Conservation (phyloP, 2,113 vertebrate species). For the Melanocharis versteri region DNA sequence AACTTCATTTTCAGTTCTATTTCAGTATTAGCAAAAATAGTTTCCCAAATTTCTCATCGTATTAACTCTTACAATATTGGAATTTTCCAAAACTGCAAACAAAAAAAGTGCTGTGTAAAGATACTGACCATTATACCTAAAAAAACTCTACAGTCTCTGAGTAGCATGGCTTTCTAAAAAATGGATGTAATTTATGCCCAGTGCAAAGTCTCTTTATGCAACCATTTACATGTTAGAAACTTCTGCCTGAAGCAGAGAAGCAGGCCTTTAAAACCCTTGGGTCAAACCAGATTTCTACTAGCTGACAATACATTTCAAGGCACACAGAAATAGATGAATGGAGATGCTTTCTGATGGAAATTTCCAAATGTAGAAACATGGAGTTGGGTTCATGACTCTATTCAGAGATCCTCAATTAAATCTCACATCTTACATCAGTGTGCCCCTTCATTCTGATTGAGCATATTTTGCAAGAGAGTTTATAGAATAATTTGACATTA, state of each 20-base stretch:
- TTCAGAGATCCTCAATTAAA: background rate
- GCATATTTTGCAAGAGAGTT: background rate
- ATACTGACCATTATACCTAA: background rate
- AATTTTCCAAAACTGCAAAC: background rate
- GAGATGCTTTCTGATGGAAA: background rate
- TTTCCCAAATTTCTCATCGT: background rate
- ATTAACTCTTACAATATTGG: background rate
- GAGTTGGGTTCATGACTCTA: background rate
- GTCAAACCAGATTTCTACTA: background rate
- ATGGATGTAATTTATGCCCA: background rate
- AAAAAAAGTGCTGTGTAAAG: background rate
- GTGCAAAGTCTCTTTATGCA: background rate
- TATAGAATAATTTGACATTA: background rate
- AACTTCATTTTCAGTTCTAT: conserved; percentile 17
- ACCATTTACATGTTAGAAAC: background rate
- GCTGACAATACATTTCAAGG: background rate
- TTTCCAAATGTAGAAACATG: background rate
- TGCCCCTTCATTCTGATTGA: background rate
- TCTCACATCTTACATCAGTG: background rate
- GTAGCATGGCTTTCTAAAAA: background rate
- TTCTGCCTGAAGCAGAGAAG: background rate
- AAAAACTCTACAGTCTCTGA: background rate
- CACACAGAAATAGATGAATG: background rate
- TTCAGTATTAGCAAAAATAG: background rate
- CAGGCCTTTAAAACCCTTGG: background rate